A percentile compares a stretch with the other conserved stretches of the same genome.
Evolutionary conservation across 2,113 vertebrate genomes (phyloP).

Genomic region (Seriola rivoliana): DNA sequence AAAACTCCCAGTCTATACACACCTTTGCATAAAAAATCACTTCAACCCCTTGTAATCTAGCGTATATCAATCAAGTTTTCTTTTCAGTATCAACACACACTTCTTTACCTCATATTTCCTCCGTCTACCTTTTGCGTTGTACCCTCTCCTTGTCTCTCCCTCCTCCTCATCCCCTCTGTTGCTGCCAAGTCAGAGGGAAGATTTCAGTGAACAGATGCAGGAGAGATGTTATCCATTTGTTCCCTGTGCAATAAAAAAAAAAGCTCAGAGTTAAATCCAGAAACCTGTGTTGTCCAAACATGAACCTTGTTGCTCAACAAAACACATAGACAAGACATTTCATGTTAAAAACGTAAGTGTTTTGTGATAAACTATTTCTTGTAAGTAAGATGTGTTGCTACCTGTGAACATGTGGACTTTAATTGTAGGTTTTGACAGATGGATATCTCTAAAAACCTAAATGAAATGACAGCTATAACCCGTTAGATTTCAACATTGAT

Average conservation of each 20-base stretch:
- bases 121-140: background rate
- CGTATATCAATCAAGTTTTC: background rate
- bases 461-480: too few relatives aligned
- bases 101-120: background rate
- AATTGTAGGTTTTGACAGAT: background rate
- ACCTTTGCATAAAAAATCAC: background rate
- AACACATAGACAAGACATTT: constrained; percentile 19
- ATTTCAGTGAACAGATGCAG: constrained; percentile 47
- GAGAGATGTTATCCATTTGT: constrained; percentile 49
- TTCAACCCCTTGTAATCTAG: background rate
- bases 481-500: too few relatives aligned
- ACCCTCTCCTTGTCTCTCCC: background rate
- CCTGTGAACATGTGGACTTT: too few relatives aligned
- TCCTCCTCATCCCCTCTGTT: background rate
- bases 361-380: background rate
- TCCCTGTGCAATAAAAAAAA: constrained; percentile 8
- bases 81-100: background rate
- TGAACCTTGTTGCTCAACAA: constrained; percentile 17
- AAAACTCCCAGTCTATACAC: background rate
- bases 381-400: background rate
- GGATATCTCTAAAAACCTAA: too few relatives aligned
- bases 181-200: constrained; percentile 54
- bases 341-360: constrained; percentile 9
- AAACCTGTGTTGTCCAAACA: constrained; percentile 22
- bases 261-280: background rate